These are phyloP conservation scores for Porphyrio hochstetteri DNA, from an alignment of 2,113 vertebrate species.

Conservation along the genomic window DNA sequence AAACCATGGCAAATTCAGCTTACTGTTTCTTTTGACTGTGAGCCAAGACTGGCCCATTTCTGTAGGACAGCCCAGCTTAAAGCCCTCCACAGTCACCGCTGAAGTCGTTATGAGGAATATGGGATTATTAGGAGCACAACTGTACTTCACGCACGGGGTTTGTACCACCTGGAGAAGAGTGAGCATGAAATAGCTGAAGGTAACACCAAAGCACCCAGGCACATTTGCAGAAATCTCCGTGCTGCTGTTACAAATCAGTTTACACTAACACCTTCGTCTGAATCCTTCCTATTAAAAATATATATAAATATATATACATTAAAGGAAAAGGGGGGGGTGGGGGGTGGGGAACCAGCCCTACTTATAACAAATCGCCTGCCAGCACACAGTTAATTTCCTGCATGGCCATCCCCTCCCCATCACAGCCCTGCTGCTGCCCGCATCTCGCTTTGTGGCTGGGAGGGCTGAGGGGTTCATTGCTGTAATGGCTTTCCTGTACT, in stretches of 20 bases:
- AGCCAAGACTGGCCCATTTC: neutral
- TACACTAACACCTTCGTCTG: neutral
- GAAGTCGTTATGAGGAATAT: neutral
- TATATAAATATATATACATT: neutral
- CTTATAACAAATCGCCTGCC: neutral
- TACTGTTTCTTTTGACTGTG: slow-evolving; percentile 32
- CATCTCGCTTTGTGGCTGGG: fast-evolving
- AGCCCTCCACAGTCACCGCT: neutral
- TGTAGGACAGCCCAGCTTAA: neutral
- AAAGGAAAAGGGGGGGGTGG: no score
- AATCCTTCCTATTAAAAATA: neutral
- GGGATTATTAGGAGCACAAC: neutral
- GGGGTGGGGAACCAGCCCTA: no score
- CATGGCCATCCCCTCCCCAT: neutral
- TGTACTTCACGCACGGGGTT: neutral
- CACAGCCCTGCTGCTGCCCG: no score
- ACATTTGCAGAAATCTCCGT: neutral
- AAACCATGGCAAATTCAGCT: neutral
- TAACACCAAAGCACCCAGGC: neutral
- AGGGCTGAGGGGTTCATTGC: neutral
- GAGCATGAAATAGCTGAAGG: neutral
- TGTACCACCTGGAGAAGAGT: neutral
- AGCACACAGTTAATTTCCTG: neutral
- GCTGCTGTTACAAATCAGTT: neutral
- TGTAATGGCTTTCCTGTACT: neutral